phyloP scores from a whole-genome alignment of 1,140 invertebrate genomes.

The Drosophila nannoptera region DNA sequence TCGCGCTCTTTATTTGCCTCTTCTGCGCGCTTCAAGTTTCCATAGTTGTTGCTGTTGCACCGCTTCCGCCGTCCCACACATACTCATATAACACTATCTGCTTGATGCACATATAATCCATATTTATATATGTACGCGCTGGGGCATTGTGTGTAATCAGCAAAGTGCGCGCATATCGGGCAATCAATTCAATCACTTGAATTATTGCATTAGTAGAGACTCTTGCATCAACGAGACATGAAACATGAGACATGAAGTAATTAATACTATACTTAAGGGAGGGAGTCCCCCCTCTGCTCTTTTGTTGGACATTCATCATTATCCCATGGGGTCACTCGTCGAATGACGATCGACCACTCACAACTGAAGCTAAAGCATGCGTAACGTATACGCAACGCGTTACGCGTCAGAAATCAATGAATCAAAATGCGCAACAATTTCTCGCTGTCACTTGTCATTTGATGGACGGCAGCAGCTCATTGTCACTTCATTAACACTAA shows the following conservation, averaged over 20 bases:
- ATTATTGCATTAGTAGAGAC: constrained; percentile 11
- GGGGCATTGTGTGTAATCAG: constrained; percentile 12
- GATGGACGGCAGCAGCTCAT: neutral
- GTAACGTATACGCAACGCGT: constrained; percentile 39
- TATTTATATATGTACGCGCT: constrained; percentile 5
- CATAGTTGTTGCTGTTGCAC: constrained; percentile 16
- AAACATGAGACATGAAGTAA: constrained; percentile 20
- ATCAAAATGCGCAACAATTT: neutral
- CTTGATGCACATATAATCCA: constrained; percentile 3
- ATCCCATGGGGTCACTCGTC: constrained; percentile 22
- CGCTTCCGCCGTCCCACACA: constrained; percentile 20
- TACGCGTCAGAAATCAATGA: constrained; percentile 16
- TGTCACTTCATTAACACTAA: neutral
- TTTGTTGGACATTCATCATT: neutral
- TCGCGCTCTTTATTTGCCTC: constrained; percentile 24
- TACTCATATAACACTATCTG: neutral
- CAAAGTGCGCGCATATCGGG: constrained; percentile 4
- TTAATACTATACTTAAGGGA: constrained; percentile 13
- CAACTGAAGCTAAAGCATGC: constrained; percentile 16
- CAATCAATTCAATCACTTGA: constrained; percentile 29
- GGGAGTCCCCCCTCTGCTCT: neutral
- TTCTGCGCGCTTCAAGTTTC: constrained; percentile 30
- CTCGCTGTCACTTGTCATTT: neutral
- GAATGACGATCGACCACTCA: neutral
- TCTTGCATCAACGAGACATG: neutral